A percentile compares a stretch with the other conserved stretches of the same genome.
These are phyloP conservation scores for Hydrocynus forskahlii DNA, from an alignment of 2,797 vertebrate genomes.

Conservation along the genomic window DNA sequence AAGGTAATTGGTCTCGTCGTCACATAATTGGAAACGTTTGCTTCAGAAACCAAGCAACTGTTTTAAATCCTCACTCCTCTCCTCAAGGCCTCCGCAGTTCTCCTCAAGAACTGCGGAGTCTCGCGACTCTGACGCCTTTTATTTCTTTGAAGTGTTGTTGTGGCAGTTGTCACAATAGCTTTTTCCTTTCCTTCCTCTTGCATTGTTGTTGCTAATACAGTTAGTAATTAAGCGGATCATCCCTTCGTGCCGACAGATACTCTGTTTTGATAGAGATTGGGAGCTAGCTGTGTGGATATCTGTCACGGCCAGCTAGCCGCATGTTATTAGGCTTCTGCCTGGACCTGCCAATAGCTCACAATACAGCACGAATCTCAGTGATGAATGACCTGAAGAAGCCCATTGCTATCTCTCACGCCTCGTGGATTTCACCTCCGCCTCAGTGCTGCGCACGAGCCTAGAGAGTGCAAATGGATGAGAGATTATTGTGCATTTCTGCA, in stretches of 20 bases:
- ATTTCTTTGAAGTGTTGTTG: constrained; percentile 50
- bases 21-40: constrained; percentile 1
- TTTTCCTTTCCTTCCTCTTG: constrained; percentile 29
- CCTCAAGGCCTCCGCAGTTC: too few relatives aligned
- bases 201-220: constrained; percentile 46
- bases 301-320: constrained; percentile 53
- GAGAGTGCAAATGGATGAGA: constrained; percentile 59
- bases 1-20: constrained; percentile 3
- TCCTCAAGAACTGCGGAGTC: constrained; percentile 27
- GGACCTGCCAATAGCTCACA: constrained; percentile 64
- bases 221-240: constrained; percentile 55
- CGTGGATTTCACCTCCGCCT: constrained; percentile 49
- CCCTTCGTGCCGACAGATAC: constrained; percentile 52
- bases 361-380: constrained; percentile 63
- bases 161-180: constrained; percentile 44
- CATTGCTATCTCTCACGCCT: constrained; percentile 55
- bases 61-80: constrained; percentile 18
- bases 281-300: constrained; percentile 53
- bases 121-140: constrained; percentile 36
- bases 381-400: constrained; percentile 69
- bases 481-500: constrained; percentile 32
- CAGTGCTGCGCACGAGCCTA: constrained; percentile 29
- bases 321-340: constrained; percentile 62
- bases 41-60: background rate
- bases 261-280: constrained; percentile 50